Conservation (phyloP, 2,797 vertebrate genomes). For the Mionectes olivaceus region DNA sequence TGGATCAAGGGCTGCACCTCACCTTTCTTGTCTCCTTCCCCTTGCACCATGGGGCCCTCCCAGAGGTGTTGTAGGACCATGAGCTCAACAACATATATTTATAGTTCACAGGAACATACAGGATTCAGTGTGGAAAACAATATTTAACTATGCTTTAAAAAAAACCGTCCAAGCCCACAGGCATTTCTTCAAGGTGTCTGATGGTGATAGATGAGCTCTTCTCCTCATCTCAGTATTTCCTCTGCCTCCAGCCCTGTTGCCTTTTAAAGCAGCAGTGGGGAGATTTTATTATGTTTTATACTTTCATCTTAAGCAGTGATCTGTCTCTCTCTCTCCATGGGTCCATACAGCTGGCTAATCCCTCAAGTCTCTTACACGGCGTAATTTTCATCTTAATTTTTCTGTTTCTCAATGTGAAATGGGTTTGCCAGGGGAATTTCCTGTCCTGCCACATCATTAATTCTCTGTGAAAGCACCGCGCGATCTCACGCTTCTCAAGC, state of each 20-base stretch:
- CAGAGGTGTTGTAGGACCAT: not conserved
- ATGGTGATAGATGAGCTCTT: conserved; percentile 25
- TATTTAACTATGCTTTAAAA: not conserved
- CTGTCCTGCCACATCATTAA: not conserved
- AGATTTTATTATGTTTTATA: conserved; percentile 29
- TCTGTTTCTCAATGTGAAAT: conserved; percentile 36
- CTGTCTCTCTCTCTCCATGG: not conserved
- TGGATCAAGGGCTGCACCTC: not conserved
- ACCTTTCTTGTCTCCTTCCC: not conserved
- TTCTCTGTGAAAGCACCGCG: not conserved
- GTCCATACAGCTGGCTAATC: not conserved
- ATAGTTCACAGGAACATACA: not conserved
- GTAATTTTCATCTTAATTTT: conserved; percentile 55
- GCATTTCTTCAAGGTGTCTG: conserved; percentile 12
- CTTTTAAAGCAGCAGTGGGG: not conserved
- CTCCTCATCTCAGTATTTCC: not conserved
- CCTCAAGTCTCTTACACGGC: conserved; percentile 2
- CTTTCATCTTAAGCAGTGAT: not conserved
- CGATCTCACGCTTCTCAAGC: not conserved
- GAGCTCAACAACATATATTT: not conserved
- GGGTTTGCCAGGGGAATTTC: conserved; percentile 20
- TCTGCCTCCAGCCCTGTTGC: not conserved
- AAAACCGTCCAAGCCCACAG: not conserved
- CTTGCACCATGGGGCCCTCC: not conserved
- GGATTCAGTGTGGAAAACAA: not conserved